Evolutionary conservation across 2,888 invertebrate species (phyloP), one percentile per base, ranked within the genome.

Genomic region (Lochmaea crataegi): DNA sequence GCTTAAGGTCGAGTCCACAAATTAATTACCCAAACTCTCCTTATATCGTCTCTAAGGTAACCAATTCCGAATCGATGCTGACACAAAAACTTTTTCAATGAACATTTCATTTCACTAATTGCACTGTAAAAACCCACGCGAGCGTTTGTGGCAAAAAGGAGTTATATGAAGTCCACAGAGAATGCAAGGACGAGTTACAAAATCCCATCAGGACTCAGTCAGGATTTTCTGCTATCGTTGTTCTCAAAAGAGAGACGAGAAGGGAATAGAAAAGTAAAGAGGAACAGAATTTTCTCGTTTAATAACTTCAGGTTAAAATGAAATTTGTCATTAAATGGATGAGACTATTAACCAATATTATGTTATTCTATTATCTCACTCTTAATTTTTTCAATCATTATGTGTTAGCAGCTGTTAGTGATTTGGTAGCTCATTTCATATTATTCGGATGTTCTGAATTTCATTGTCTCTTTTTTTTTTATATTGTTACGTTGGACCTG

Each of bases 31-130:
- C 11, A 18, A 66, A 12, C 60, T 60, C 38, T 60, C 18, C 9
- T n/a, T 14, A 32, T 32, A n/a, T 60, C 60, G 32, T 32, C 38
- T 60, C 60, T 60, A 60, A 53, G 56, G 58, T 67, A 58, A 58
- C 58, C 58, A 58, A 67, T 58, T 67, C 18, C 22, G 18, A 42
- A 67, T 58, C 57, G 66, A 66, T 66, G 26, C 22, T 26, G 22
- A 45, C 32, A 69, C 63, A 69, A 69, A 69, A 69, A 69, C 41
- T 69, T 68, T 58, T 56, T 69, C 69, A 69, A 63, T 63, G 68
- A 68, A 63, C 68, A 63, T 68, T 68, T 68, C 60, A 69, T 63
- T 69, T 53, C 63, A 63, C 69, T 69, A 69, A 69, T 69, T 69
- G 69, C 69, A n/a, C 56, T 32, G 56, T 69, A 53, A 69, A 63